These are phyloP conservation scores for Pseudomyrmex flavicornis DNA, from an alignment of 1,140 invertebrate genomes.

Conservation along the genomic window DNA sequence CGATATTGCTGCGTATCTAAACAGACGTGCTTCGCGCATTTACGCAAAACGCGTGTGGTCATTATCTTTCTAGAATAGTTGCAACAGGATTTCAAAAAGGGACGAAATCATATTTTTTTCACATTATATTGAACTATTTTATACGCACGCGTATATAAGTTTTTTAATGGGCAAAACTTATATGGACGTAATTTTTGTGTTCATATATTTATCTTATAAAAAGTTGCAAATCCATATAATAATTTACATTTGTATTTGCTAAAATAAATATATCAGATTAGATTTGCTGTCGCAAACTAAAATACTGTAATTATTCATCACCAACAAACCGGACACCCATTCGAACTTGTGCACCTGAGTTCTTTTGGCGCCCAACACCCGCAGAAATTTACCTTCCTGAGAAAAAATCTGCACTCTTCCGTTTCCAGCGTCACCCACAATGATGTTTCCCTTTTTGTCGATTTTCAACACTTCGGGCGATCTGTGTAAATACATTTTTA, in stretches of 20 bases:
- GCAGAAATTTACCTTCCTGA: conserved; percentile 87
- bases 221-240: background rate
- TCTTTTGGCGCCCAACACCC: conserved; percentile 88
- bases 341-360: conserved; percentile 88
- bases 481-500: conserved; percentile 72
- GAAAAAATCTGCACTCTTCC: conserved; percentile 91
- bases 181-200: too few species aligned
- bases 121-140: too few species aligned
- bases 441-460: conserved; percentile 89
- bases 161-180: too few species aligned
- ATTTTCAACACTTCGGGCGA: conserved; percentile 89
- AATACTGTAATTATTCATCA: conserved; percentile 88
- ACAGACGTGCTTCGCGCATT: background rate
- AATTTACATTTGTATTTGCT: conserved; percentile 56
- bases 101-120: too few species aligned
- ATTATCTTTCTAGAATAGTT: too few species aligned
- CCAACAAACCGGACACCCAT: conserved; percentile 89
- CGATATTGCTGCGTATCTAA: conserved; percentile 1
- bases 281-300: conserved; percentile 90
- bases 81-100: too few species aligned
- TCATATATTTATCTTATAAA: too few species aligned
- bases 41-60: background rate
- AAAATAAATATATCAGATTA: conserved; percentile 90
- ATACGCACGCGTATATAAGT: too few species aligned
- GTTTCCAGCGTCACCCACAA: conserved; percentile 92